phyloP scores from a whole-genome alignment of 2,113 vertebrate species.

The Burhinus bistriatus region DNA sequence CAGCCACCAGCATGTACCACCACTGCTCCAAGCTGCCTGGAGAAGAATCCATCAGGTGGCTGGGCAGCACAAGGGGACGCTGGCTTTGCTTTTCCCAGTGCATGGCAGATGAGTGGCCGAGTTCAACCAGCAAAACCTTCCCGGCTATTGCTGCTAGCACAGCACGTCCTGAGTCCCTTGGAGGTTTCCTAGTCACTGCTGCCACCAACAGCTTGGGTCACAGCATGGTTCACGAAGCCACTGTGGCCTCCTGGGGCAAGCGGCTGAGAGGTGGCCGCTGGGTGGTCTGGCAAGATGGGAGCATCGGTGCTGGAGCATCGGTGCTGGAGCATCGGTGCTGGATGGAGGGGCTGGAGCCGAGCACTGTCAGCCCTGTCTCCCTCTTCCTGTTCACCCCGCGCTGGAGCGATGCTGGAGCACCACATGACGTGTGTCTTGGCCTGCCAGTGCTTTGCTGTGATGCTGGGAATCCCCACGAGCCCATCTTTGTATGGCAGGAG shows the following conservation, averaged over 20 bases:
- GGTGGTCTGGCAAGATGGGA: background rate
- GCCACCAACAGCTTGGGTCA: background rate
- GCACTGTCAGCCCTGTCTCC: background rate
- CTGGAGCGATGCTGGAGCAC: background rate
- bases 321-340: background rate
- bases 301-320: too few species aligned
- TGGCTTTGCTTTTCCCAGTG: background rate
- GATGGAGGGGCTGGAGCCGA: background rate
- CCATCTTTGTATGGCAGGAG: background rate
- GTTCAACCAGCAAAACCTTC: background rate
- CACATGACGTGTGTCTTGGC: fast-evolving
- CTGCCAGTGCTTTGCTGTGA: background rate
- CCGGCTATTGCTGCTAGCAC: background rate
- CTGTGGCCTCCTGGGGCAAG: background rate
- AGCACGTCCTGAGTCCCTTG: fast-evolving
- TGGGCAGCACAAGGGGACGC: background rate
- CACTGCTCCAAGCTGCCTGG: background rate
- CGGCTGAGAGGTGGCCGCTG: fast-evolving
- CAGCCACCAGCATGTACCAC: background rate
- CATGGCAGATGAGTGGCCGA: fast-evolving
- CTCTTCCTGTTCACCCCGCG: background rate
- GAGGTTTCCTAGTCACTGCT: background rate
- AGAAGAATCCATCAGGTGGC: background rate
- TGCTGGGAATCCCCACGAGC: background rate
- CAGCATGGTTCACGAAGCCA: background rate